Percentiles rank a stretch among this genome's conserved stretches.
Evolutionary conservation across 2,113 vertebrate species (phyloP).

Genomic region (Columba janthina): DNA sequence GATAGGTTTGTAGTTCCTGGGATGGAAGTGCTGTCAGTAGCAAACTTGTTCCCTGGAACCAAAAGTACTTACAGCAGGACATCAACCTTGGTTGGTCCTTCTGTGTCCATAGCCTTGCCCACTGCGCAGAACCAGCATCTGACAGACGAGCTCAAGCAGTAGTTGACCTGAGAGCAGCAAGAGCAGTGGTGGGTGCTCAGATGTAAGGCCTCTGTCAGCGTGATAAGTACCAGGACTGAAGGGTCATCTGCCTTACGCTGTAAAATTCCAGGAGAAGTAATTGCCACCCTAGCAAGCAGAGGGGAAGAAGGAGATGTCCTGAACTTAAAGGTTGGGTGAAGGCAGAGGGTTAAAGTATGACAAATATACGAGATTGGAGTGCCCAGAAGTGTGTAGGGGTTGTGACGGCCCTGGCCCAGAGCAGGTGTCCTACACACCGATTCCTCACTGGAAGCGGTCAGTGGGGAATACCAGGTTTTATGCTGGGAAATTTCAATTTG

Average conservation of each 20-base stretch:
- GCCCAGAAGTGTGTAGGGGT: neutral
- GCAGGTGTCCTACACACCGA: accelerated
- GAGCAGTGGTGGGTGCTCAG: neutral
- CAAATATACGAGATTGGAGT: neutral
- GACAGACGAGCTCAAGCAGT: neutral
- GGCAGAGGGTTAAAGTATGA: neutral
- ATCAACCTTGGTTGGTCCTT: accelerated
- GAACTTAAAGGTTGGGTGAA: neutral
- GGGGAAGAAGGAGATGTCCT: accelerated
- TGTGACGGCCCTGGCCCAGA: neutral
- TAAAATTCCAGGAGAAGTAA: neutral
- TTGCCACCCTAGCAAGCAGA: neutral
- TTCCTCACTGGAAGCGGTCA: neutral
- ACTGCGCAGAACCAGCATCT: neutral
- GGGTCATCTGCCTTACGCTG: neutral
- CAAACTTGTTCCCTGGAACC: neutral
- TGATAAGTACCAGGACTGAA: neutral
- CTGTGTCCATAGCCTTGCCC: accelerated
- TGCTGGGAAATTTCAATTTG: neutral
- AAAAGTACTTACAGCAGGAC: neutral
- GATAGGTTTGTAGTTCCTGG: neutral
- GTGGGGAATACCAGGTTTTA: neutral
- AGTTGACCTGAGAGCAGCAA: neutral
- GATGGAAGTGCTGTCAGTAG: neutral
- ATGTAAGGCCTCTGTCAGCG: neutral